Evolutionary conservation across 2,797 vertebrate genomes (phyloP).

Genomic region (Coregonus ussuriensis): DNA sequence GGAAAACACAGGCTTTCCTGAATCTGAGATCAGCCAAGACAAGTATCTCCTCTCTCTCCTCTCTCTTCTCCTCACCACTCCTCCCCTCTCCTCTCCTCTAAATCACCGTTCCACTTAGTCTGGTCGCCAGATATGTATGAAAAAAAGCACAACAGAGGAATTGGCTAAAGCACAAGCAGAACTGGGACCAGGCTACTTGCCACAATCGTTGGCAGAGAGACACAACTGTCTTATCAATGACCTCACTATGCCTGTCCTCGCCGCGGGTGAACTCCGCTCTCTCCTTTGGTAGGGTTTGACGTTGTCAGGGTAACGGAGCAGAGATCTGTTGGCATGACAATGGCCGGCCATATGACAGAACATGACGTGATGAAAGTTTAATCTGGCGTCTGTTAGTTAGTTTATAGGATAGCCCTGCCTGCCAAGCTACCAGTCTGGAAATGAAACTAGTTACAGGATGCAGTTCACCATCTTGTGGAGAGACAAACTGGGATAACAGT

Average conservation of each 20-base stretch:
- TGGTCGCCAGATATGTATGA: neutral
- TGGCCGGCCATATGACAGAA: slow-evolving; percentile 14
- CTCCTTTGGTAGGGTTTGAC: slow-evolving; percentile 14
- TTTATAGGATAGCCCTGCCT: neutral
- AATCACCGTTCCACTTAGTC: neutral
- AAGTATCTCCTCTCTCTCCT: no score
- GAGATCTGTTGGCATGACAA: slow-evolving; percentile 12
- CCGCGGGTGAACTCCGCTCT: slow-evolving; percentile 39
- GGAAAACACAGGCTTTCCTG: neutral
- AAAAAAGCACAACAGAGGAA: neutral
- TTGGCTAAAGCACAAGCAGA: neutral
- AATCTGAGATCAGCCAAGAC: neutral
- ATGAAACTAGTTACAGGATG: neutral
- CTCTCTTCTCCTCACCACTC: neutral
- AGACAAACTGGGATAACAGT: neutral
- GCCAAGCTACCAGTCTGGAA: neutral
- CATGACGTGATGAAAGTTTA: slow-evolving; percentile 30
- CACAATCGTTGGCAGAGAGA: slow-evolving; percentile 62
- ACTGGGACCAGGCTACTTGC: slow-evolving; percentile 22
- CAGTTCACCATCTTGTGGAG: neutral
- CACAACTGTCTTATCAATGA: slow-evolving; percentile 69
- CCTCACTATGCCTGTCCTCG: slow-evolving; percentile 54
- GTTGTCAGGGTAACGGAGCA: slow-evolving; percentile 32
- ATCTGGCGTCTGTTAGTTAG: slow-evolving; percentile 18
- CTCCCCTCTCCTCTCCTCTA: neutral